Evolutionary conservation across 2,113 vertebrate species (phyloP), one percentile per base, ranked within the genome.

Genomic region (Prinia subflava): DNA sequence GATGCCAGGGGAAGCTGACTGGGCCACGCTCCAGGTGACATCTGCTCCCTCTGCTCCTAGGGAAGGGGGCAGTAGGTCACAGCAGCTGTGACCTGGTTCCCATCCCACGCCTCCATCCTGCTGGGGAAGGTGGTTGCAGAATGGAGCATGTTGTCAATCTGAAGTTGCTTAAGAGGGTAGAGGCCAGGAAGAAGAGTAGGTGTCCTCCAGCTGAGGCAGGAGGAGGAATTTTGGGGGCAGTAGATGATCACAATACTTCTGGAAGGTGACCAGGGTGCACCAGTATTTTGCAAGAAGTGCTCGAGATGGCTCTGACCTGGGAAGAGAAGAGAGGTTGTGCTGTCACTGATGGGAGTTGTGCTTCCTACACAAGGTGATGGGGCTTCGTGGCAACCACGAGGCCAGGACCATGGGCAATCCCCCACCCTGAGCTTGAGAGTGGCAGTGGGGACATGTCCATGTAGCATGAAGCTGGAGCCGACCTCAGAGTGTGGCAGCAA

Each of bases 11-110:
- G 63, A 83, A 85, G 7, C 30, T 0, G 2, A 23, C 39, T 55
- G 53, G 23, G 30, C 33, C 25, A 15, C 0, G 1, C 31, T 75
- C 21, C 63, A 30, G 52, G 67, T 93, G 88, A 83, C 41, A 25
- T 76, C 41, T 85, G 87, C 49, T 3, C 4, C 75, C 30, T 83
- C 82, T 64, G 46, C 20, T 53, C 62, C 21, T 53, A 21, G 50
- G 75, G 46, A 31, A 60, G 25, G 74, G 79, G 85, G 79, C 85
- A 96, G 85, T 80, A 80, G 88, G 94, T 96, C 90, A 80, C 4
- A 6, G 19, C 84, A 62, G 24, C 67, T 33, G 71, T 95, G 92
- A 92, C 92, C 94, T 94, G 55, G 33, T 92, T 95, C 71, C 64
- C 2, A 6, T 90, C 76, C 83, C 49, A 90, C 9, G 1, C 88